phyloP scores from a whole-genome alignment of 2,113 vertebrate genomes.

The Petrocephalus zakoni region DNA sequence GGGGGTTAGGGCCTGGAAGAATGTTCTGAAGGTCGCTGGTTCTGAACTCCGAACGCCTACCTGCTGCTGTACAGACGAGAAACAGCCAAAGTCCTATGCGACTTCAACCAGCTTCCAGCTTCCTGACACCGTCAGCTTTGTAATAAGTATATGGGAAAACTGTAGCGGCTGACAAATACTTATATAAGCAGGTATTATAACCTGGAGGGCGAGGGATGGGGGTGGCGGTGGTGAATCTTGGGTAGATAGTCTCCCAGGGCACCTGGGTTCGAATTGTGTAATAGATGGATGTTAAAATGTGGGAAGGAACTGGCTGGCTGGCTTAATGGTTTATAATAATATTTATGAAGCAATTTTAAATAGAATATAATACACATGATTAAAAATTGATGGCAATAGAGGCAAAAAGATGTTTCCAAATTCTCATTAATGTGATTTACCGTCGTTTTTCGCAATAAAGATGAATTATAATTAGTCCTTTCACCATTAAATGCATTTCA shows the following conservation, averaged over 20 bases:
- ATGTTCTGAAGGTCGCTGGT: background rate
- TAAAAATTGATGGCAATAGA: background rate
- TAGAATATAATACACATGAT: constrained; percentile 7
- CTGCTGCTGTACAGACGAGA: background rate
- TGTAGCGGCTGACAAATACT: background rate
- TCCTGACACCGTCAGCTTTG: background rate
- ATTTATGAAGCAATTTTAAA: constrained; percentile 1
- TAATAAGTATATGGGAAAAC: background rate
- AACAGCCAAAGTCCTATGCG: background rate
- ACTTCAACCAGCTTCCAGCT: background rate
- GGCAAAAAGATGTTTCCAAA: background rate
- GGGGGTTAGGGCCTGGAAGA: background rate
- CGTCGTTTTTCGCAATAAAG: background rate
- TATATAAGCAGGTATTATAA: background rate
- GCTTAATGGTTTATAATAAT: background rate
- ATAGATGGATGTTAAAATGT: background rate
- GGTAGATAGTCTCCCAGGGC: background rate
- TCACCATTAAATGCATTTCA: background rate
- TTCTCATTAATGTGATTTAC: background rate
- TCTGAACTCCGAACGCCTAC: background rate
- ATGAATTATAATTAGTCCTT: constrained; percentile 4
- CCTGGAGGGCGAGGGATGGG: background rate
- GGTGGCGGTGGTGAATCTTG: background rate
- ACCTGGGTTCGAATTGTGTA: background rate
- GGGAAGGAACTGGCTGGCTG: background rate